Base-by-base conservation (phyloP, 2,888 invertebrate genomes). In the Archips crataeganus region DNA sequence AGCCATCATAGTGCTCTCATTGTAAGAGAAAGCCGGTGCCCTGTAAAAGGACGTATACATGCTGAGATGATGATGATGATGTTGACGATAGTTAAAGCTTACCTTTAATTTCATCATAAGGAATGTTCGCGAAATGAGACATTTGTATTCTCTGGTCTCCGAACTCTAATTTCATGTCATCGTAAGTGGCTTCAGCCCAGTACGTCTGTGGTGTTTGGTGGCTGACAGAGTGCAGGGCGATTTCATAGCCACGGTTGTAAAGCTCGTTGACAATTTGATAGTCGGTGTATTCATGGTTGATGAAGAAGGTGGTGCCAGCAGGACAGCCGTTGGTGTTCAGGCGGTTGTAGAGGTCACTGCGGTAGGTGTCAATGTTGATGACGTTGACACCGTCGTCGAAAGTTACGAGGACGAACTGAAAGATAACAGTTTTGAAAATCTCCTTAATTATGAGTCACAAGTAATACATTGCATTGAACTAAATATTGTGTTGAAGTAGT, bases 251-350 rank as follows among this genome's bases (percentile, higher is more conserved):
- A 1, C 75, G 75, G 74, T 90, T 91, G 81, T 95, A 95, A 0
- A 97, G 89, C 68, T 96, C 94, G 80, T 96, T 95, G 2, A 96
- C 93, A 15, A 94, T 79, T 5, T 90, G 86, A 81, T 97, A 97
- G 86, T 97, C 95, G 0, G 96, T 96, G 84, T 97, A 97, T 77
- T 97, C 96, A 80, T 97, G 97, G 49, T 95, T 96, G 47, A 97
- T 93, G 85, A 95, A 97, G 87, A 97, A 96, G 0, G 97, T 97
- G 54, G 95, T 95, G 0, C 95, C 94, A 0, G 95, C 95, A 0
- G 94, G 93, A 75, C 96, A 96, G 1, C 95, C 95, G 83, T 97
- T 96, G 0, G 95, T 96, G 87, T 97, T 97, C 3, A 63, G 81
- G 0, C 96, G 88, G 13, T 87, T 83, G 70, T 88, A 91, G 3